Evolutionary conservation across 2,888 invertebrate genomes (phyloP).

Genomic region (Callimorpha dominula): DNA sequence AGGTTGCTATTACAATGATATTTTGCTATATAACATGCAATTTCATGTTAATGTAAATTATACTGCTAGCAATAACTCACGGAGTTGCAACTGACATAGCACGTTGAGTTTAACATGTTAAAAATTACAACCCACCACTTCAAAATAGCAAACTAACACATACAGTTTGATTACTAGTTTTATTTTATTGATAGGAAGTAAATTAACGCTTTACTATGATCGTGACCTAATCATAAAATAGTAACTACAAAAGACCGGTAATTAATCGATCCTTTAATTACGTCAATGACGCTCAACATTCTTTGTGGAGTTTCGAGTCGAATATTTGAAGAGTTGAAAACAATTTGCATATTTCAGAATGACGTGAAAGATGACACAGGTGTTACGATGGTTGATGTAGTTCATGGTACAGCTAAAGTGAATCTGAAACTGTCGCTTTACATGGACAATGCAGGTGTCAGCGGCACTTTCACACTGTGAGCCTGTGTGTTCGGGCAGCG

Average conservation of each 20-base stretch:
- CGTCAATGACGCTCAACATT: background rate
- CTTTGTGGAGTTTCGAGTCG: background rate
- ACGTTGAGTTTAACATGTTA: background rate
- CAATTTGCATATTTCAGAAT: conserved; percentile 17
- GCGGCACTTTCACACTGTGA: conserved; percentile 78
- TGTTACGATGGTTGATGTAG: conserved; percentile 61
- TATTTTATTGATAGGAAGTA: conserved; percentile 20
- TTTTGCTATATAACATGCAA: conserved; percentile 30
- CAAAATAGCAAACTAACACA: conserved; percentile 27
- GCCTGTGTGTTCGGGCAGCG: conserved; percentile 13
- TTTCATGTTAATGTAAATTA: conserved; percentile 43
- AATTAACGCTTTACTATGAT: conserved; percentile 1
- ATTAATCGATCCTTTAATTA: background rate
- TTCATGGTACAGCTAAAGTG: conserved; percentile 67
- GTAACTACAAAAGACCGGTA: background rate
- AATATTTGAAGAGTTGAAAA: background rate
- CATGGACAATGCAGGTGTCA: conserved; percentile 68
- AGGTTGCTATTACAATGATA: conserved; percentile 28
- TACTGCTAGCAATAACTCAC: conserved; percentile 30
- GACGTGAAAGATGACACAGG: conserved; percentile 28
- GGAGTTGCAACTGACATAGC: conserved; percentile 18
- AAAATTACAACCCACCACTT: conserved; percentile 20
- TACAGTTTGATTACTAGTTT: conserved; percentile 29
- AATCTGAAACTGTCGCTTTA: conserved; percentile 70
- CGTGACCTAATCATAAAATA: conserved; percentile 12